Evolutionary conservation across 2,797 vertebrate species (phyloP).

Genomic region (Aeoliscus strigatus): DNA sequence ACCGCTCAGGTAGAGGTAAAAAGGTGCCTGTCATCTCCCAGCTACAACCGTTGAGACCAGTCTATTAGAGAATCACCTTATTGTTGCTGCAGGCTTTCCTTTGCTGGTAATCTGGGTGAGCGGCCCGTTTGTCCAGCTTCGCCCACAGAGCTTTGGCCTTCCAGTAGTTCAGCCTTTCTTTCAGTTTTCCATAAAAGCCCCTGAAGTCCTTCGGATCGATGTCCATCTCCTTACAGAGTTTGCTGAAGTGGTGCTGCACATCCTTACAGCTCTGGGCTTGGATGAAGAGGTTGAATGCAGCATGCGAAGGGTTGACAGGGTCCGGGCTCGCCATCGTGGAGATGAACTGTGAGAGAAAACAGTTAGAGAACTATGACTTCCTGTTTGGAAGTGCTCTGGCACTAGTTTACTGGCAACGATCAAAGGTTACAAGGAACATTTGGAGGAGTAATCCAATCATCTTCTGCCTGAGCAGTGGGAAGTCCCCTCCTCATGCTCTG

Average conservation of each 20-base stretch:
- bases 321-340: conserved; percentile 61
- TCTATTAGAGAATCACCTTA: conserved; percentile 78
- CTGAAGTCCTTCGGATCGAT: conserved; percentile 72
- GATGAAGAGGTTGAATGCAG: conserved; percentile 80
- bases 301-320: conserved; percentile 71
- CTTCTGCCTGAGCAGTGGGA: conserved; percentile 6
- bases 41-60: too few species aligned
- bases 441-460: not conserved
- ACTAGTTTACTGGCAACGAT: conserved; percentile 22
- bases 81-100: conserved; percentile 78
- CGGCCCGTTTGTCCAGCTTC: conserved; percentile 87
- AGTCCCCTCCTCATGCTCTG: conserved; percentile 2
- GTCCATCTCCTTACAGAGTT: conserved; percentile 77
- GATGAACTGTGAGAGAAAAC: conserved; percentile 29
- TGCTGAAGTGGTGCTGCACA: conserved; percentile 75
- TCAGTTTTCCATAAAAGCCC: conserved; percentile 80
- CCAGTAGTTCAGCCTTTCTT: conserved; percentile 89
- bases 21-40: too few species aligned
- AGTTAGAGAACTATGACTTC: conserved; percentile 11
- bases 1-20: too few species aligned
- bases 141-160: conserved; percentile 89
- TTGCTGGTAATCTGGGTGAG: conserved; percentile 82
- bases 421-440: conserved; percentile 26
- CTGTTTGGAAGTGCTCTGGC: conserved; percentile 5
- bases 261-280: conserved; percentile 80